Evolutionary conservation across 2,888 invertebrate genomes (phyloP).

Genomic region (Caenorhabditis afra): DNA sequence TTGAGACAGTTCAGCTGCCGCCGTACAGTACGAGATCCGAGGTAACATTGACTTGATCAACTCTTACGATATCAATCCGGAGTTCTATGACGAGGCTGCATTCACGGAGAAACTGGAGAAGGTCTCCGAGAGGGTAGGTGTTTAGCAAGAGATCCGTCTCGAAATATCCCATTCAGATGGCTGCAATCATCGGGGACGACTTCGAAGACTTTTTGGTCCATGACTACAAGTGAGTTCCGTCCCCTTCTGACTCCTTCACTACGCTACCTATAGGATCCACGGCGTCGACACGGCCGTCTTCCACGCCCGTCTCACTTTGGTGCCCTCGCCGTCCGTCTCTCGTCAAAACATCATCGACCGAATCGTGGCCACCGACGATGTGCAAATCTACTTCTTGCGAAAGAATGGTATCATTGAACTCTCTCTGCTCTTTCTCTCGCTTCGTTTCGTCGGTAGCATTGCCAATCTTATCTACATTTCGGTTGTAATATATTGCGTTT

Average conservation of each 20-base stretch:
- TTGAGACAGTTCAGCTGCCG: constrained; percentile 12
- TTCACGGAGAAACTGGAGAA: constrained; percentile 32
- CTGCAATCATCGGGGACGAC: constrained; percentile 33
- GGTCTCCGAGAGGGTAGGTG: constrained; percentile 30
- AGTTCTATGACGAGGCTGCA: constrained; percentile 34
- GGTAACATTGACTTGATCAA: constrained; percentile 52
- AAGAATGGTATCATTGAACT: constrained; percentile 38
- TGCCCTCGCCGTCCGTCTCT: constrained; percentile 11
- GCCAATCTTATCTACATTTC: constrained; percentile 31
- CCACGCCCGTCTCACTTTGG: constrained; percentile 38
- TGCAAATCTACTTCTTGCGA: constrained; percentile 49
- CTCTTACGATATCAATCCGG: constrained; percentile 34
- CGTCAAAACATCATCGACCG: constrained; percentile 56
- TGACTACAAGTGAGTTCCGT: constrained; percentile 42
- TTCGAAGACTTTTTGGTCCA: constrained; percentile 44
- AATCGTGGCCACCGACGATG: constrained; percentile 40
- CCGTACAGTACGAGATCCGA: constrained; percentile 49
- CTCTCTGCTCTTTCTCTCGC: constrained; percentile 1
- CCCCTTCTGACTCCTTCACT: not conserved
- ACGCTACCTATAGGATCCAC: constrained; percentile 49
- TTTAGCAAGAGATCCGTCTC: not conserved
- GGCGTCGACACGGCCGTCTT: constrained; percentile 47
- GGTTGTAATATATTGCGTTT: constrained; percentile 30
- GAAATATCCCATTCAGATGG: constrained; percentile 10
- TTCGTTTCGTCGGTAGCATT: not conserved